Percentiles rank a stretch among this genome's conserved stretches.
Conservation (phyloP, 1,140 invertebrate genomes). For the Phymastichus coffea region DNA sequence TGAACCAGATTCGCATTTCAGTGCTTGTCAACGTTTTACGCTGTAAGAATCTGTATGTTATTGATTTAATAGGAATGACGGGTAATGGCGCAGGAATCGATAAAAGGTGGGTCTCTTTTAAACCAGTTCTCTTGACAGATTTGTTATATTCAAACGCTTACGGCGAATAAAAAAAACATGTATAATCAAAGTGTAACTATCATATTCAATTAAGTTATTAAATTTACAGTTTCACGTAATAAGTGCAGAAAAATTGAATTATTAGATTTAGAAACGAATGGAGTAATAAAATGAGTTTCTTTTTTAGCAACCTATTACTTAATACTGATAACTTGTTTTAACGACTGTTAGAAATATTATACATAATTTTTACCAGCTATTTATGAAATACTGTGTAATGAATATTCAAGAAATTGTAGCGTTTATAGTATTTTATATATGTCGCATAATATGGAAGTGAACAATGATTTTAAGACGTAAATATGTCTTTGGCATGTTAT, state of each 20-base stretch:
- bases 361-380: too few species aligned
- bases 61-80: constrained; percentile 54
- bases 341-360: too few species aligned
- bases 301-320: too few species aligned
- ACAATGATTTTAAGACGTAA: constrained; percentile 59
- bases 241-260: too few species aligned
- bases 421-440: constrained; percentile 48
- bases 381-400: too few species aligned
- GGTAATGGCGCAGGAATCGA: constrained; percentile 57
- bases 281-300: too few species aligned
- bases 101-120: constrained; percentile 46
- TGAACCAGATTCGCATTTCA: constrained; percentile 27
- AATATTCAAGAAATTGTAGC: constrained; percentile 33
- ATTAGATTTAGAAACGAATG: too few species aligned
- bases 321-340: too few species aligned
- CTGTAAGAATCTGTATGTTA: constrained; percentile 39
- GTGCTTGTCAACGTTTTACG: constrained; percentile 30
- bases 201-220: too few species aligned
- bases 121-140: constrained; percentile 27
- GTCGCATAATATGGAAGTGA: constrained; percentile 57
- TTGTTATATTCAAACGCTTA: constrained; percentile 56
- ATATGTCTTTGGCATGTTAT: constrained; percentile 58
- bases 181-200: constrained; percentile 47
- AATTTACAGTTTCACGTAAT: too few species aligned
- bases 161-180: constrained; percentile 55